Evolutionary conservation across 2,113 vertebrate species (phyloP), one percentile per base, ranked within the genome.

Genomic region (Ondatra zibethicus): DNA sequence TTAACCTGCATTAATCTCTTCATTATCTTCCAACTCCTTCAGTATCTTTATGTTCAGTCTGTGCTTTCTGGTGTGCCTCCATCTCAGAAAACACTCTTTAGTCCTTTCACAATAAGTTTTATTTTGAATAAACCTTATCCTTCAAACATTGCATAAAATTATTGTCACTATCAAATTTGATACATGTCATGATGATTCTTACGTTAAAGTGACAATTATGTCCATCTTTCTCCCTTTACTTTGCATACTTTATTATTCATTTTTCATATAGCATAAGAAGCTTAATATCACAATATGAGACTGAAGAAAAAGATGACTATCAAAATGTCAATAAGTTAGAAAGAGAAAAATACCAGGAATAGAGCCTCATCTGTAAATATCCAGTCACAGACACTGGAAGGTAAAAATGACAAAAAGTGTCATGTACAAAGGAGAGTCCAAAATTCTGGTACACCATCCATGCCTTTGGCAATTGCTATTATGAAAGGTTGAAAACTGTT

Each of bases 181-280:
- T 72, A 16, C 36, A 82, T 9, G 55, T 42, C 27, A 94, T 72
- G 42, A 68, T 45, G 13, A 94, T 8, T 77, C 12, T 16, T 50
- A 92, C 8, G 55, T 45, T 66, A 36, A 39, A 88, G 36, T 84
- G 45, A 88, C 61, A 65, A 85, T 17, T 63, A 3, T 75, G 33
- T 31, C 27, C 86, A 8, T 76, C 19, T 70, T 16, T 82, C 92
- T 70, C 0, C 2, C 9, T 70, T 42, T 76, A 31, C 8, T 25
- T 95, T 65, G 47, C 47, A 19, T 87, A 81, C 36, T 86, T 47
- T 2, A 10, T 25, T 39, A 36, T 72, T 58, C 36, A 45, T 77
- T 96, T 94, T 92, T 12, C 92, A 50, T 73, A 95, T n/a, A 31
- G 5, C 75, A 19, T 7, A 73, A 78, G 61, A 92, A 90, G 29